phyloP scores from a whole-genome alignment of 53 echinoderm and acorn worm species.

The Echinarachnius parma region DNA sequence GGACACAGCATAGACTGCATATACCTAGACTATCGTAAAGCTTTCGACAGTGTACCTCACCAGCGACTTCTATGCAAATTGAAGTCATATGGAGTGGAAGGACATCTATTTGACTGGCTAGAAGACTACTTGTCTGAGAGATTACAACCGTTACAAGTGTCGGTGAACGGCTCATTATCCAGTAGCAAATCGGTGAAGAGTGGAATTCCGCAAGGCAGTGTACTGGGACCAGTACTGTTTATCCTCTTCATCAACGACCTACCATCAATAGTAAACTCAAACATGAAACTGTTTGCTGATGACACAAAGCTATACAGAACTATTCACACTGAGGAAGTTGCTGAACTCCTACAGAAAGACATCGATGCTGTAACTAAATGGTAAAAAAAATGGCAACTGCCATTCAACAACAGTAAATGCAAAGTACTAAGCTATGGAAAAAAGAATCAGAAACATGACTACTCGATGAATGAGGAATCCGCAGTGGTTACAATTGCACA shows the following conservation, averaged over 20 bases:
- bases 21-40: too few relatives aligned
- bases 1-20: too few relatives aligned
- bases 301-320: slow-evolving; percentile 13
- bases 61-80: background rate
- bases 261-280: background rate
- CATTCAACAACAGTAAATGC: slow-evolving; percentile 17
- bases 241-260: background rate
- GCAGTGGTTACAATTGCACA: background rate
- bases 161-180: background rate
- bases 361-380: background rate
- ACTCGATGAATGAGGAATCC: background rate
- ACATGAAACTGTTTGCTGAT: slow-evolving; percentile 9
- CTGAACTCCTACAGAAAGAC: background rate
- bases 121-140: background rate
- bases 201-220: background rate
- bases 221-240: background rate
- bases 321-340: background rate
- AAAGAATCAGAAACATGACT: background rate
- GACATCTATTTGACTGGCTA: background rate
- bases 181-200: background rate
- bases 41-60: too few relatives aligned
- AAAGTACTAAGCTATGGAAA: slow-evolving; percentile 3
- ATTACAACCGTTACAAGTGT: background rate
- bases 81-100: background rate
- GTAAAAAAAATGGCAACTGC: slow-evolving; percentile 14